A percentile compares a stretch with the other conserved stretches of the same genome.
phyloP scores from a whole-genome alignment of 2,113 vertebrate genomes.

The Phodopus roborovskii region DNA sequence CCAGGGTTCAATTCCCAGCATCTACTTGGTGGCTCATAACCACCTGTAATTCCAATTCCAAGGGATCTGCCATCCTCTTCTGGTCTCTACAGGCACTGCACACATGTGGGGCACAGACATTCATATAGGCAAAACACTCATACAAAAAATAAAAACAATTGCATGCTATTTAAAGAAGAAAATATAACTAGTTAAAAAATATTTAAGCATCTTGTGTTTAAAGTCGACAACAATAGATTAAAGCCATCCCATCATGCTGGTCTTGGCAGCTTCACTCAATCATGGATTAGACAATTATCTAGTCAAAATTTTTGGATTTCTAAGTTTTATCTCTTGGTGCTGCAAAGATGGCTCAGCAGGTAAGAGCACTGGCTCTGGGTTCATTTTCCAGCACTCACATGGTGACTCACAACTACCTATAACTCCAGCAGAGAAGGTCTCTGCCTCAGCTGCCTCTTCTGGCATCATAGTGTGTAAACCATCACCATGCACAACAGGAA shows the following conservation, averaged over 20 bases:
- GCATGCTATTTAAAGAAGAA: neutral
- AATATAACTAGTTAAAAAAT: neutral
- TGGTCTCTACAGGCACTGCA: neutral
- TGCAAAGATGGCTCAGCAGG: too few relatives aligned
- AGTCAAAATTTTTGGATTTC: neutral
- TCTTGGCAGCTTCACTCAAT: neutral
- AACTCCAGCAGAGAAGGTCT: neutral
- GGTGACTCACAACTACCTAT: neutral
- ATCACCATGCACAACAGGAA: neutral
- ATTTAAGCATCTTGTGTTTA: neutral
- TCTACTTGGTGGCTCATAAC: neutral
- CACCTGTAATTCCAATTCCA: neutral
- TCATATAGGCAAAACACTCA: neutral
- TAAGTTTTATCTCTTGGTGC: neutral
- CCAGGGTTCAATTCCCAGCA: neutral
- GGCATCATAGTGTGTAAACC: neutral
- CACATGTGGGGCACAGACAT: neutral
- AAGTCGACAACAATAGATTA: neutral
- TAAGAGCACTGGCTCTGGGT: neutral
- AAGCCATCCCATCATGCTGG: too few relatives aligned
- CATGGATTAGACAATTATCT: neutral
- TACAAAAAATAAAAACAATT: neutral
- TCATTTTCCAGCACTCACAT: neutral
- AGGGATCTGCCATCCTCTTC: neutral
- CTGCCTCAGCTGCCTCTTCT: neutral